Conservation (phyloP, 2,888 invertebrate species). For the Drosophila atroscutellata region DNA sequence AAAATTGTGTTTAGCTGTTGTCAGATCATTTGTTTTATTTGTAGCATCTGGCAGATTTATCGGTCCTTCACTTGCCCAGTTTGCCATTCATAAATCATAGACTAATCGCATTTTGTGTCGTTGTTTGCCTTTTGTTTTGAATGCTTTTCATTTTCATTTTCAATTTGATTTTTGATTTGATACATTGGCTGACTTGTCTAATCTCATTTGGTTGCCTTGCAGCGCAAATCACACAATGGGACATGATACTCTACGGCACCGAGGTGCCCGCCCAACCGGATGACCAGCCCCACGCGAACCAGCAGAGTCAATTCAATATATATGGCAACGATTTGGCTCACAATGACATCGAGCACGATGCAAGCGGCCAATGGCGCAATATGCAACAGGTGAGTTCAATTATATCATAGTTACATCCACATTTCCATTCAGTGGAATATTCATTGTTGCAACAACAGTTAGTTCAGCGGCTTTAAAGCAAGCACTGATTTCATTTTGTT, state of each 20-base stretch:
- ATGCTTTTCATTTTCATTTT: constrained; percentile 5
- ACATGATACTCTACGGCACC: constrained; percentile 93
- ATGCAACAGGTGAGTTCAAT: constrained; percentile 87
- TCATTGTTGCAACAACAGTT: background rate
- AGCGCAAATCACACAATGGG: constrained; percentile 91
- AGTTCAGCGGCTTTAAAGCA: background rate
- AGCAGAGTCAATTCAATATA: constrained; percentile 64
- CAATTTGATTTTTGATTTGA: constrained; percentile 24
- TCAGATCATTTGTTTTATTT: constrained; percentile 60
- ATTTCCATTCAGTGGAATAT: background rate
- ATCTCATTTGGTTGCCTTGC: constrained; percentile 50
- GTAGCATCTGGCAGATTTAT: constrained; percentile 62
- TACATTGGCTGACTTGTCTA: constrained; percentile 18
- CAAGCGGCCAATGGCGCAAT: constrained; percentile 87
- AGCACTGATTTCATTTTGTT: background rate
- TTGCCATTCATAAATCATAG: constrained; percentile 56
- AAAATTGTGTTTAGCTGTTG: constrained; percentile 39
- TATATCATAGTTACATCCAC: constrained; percentile 4
- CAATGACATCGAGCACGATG: constrained; percentile 87
- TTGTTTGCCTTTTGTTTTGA: constrained; percentile 40
- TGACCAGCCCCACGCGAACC: constrained; percentile 80
- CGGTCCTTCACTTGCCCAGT: constrained; percentile 43
- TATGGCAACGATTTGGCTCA: constrained; percentile 86
- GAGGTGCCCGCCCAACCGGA: constrained; percentile 87
- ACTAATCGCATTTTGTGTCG: constrained; percentile 37